Conservation (phyloP, 2,888 invertebrate genomes). For the Blomia tropicalis region DNA sequence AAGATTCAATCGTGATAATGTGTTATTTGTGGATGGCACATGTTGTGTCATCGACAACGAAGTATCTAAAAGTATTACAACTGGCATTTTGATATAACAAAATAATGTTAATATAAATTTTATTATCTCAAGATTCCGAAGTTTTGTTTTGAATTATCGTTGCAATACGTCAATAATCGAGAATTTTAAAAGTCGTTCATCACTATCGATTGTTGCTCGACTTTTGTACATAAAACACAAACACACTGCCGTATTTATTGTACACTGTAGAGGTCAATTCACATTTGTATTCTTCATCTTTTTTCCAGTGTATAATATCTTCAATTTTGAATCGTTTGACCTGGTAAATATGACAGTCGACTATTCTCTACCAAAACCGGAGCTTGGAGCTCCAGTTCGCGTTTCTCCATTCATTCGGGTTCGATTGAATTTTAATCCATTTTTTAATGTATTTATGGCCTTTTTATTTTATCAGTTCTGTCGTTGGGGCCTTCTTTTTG, state of each 20-base stretch:
- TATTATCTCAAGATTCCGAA: too few relatives aligned
- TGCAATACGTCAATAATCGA: too few relatives aligned
- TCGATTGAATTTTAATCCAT: too few relatives aligned
- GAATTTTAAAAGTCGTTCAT: neutral
- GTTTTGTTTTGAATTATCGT: too few relatives aligned
- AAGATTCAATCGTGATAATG: constrained; percentile 41
- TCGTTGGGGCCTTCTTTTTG: constrained; percentile 28
- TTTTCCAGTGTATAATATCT: too few relatives aligned
- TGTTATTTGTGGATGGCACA: constrained; percentile 39
- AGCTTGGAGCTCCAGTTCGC: constrained; percentile 4
- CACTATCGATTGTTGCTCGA: neutral
- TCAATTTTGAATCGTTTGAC: too few relatives aligned
- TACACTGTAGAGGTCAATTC: neutral
- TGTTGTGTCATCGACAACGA: constrained; percentile 55
- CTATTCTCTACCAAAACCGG: constrained; percentile 11
- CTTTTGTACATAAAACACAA: neutral
- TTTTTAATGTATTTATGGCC: neutral
- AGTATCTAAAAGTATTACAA: constrained; percentile 52
- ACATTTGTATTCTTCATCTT: neutral
- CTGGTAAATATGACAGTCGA: constrained; percentile 4
- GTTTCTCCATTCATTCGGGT: constrained; percentile 23
- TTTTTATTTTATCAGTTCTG: constrained; percentile 26
- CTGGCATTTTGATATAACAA: constrained; percentile 50
- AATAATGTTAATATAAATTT: too few relatives aligned
- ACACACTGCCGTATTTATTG: too few relatives aligned